Base-by-base conservation (phyloP, 2,113 vertebrate species). In the Podarcis cretensis region DNA sequence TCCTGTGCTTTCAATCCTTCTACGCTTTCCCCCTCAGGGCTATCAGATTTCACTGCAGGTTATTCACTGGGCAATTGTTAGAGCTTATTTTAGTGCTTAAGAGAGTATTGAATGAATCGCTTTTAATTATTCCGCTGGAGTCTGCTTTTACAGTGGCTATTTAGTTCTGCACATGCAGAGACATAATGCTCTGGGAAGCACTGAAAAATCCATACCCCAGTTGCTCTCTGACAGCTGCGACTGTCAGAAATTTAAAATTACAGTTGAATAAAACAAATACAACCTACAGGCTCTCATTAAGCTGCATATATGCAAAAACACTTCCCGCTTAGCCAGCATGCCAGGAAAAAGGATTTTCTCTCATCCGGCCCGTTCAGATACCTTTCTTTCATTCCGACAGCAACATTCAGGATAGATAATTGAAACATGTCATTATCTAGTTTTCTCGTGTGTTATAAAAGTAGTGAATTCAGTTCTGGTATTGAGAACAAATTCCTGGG, bases 71-170 rank as follows among this genome's bases (percentile, higher is more conserved):
- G 89, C 88, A 95, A 93, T 92, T 89, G 90, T 89, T 94, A 88
- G 87, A 90, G 87, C 81, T 93, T 68, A 90, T 80, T 86, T 90
- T 69, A 89, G 85, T 93, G 92, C 93, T 94, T 95, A 96, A 54
- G 96, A 94, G 14, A 90, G 92, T 48, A 93, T 86, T 86, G 91
- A 94, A 93, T 93, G 94, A 94, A 95, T 91, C 90, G 89, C 89
- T 95, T 95, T 96, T 96, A 96, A 96, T 96, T 94, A 95, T 95
- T 96, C 79, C 83, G 91, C 79, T 2, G 54, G 90, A 94, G 88
- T 86, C 84, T 92, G 91, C 89, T 93, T 92, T 93, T 91, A 92
- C 86, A 80, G 92, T 71, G 92, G 91, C 78, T 88, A 88, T 87
- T 93, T 90, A 89, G 90, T 86, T 90, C 57, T 89, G 83, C 74